Conservation (phyloP, 2,797 vertebrate genomes). For the Chaetophractus vellerosus region DNA sequence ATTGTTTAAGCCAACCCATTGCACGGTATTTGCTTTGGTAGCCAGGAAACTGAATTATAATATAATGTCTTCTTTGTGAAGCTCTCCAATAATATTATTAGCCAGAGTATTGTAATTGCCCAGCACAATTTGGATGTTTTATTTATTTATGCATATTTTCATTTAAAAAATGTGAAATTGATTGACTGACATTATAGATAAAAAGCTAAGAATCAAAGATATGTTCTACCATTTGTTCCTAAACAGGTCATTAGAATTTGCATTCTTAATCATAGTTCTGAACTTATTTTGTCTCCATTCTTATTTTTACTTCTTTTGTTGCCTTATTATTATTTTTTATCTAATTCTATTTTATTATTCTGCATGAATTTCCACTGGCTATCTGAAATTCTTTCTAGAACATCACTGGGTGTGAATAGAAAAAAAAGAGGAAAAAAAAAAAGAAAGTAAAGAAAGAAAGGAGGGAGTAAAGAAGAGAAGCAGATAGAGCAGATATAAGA, state of each 20-base stretch:
- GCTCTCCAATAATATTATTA: neutral
- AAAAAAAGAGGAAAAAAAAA: neutral
- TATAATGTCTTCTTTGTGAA: neutral
- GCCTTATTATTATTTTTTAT: neutral
- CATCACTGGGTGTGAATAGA: neutral
- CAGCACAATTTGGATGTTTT: neutral
- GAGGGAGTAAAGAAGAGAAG: neutral
- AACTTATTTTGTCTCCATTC: neutral
- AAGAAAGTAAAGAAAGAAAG: neutral
- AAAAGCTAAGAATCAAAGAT: neutral
- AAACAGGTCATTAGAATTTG: accelerated
- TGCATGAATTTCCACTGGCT: neutral
- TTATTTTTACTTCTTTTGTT: neutral
- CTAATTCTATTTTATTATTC: neutral
- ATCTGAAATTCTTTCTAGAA: neutral
- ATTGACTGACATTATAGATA: neutral
- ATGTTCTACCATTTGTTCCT: neutral
- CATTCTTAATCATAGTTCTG: neutral
- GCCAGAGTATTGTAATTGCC: neutral
- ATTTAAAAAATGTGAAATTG: neutral
- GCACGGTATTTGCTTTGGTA: no score
- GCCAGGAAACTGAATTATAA: no score
- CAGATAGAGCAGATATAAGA: neutral
- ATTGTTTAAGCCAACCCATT: no score
- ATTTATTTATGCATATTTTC: neutral